phyloP scores from a whole-genome alignment of 2,888 invertebrate species.

The Andrena minutula region DNA sequence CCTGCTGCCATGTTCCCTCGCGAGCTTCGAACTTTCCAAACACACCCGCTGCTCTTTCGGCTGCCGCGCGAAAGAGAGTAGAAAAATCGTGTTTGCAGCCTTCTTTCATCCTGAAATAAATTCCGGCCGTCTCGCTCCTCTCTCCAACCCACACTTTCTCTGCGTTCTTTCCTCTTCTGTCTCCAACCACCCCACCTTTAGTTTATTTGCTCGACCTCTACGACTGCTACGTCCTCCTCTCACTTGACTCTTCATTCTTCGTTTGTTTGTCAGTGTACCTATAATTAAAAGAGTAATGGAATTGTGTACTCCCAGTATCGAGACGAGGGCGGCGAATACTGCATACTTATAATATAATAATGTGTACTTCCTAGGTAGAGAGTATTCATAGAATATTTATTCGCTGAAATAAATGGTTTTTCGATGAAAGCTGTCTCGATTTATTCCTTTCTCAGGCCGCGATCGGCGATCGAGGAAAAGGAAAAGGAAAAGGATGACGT shows the following conservation, averaged over 20 bases:
- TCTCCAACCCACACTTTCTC: neutral
- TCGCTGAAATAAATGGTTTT: constrained; percentile 83
- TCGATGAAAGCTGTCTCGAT: constrained; percentile 71
- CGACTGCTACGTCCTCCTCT: neutral
- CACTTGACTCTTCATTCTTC: constrained; percentile 40
- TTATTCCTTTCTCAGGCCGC: constrained; percentile 35
- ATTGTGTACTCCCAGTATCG: constrained; percentile 79
- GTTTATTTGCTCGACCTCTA: neutral
- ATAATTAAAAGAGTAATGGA: constrained; percentile 75
- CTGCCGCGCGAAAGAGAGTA: constrained; percentile 43
- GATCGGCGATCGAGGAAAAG: neutral
- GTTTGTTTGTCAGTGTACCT: constrained; percentile 76
- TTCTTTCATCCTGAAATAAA: constrained; percentile 22
- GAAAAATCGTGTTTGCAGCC: constrained; percentile 21
- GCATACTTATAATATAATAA: constrained; percentile 79
- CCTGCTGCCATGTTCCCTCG: neutral
- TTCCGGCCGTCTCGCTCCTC: neutral
- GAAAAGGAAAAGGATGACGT: neutral
- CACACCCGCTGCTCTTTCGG: constrained; percentile 48
- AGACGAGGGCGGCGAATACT: constrained; percentile 73
- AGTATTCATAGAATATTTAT: constrained; percentile 84
- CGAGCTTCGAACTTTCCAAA: constrained; percentile 23
- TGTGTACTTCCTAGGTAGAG: constrained; percentile 82
- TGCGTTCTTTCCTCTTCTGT: neutral
- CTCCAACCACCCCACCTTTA: neutral